Percentiles rank a stretch among this genome's conserved stretches.
Conservation (phyloP, 2,797 vertebrate genomes). For the Salarias fasciatus region DNA sequence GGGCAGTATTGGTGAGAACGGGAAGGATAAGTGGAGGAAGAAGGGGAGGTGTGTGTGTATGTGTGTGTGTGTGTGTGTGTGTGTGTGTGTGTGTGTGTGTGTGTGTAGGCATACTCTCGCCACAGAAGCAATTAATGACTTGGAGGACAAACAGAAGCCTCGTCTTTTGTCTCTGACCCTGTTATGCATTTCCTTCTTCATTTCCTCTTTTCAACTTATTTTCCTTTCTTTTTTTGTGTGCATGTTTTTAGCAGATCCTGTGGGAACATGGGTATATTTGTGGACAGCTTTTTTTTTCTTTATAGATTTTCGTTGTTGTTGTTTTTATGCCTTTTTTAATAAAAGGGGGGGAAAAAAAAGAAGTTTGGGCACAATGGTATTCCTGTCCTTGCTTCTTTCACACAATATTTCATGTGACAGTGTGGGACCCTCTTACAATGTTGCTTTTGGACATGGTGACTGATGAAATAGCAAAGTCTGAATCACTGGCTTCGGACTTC, state of each 20-base stretch:
- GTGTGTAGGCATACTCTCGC: conserved; percentile 36
- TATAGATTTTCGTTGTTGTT: conserved; percentile 6
- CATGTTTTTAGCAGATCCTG: conserved; percentile 47
- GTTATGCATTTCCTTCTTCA: conserved; percentile 44
- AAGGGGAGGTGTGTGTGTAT: conserved; percentile 16
- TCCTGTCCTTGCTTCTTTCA: conserved; percentile 48
- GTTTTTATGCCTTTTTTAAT: conserved; percentile 58
- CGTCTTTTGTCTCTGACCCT: conserved; percentile 59
- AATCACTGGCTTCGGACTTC: conserved; percentile 66
- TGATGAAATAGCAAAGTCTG: conserved; percentile 72
- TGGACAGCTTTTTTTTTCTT: background rate
- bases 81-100: too few species aligned
- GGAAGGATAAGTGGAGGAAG: conserved; percentile 25
- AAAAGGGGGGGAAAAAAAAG: conserved; percentile 9
- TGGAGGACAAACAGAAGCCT: conserved; percentile 68
- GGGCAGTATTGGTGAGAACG: conserved; percentile 50
- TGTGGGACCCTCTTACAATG: conserved; percentile 44
- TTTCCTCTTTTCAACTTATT: conserved; percentile 37
- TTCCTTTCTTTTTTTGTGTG: conserved; percentile 46
- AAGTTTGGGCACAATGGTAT: conserved; percentile 64
- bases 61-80: conserved; percentile 5
- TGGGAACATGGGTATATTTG: conserved; percentile 29
- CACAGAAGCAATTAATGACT: conserved; percentile 66
- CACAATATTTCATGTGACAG: conserved; percentile 67
- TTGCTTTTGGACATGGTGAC: conserved; percentile 73